Evolutionary conservation across 2,888 invertebrate genomes (phyloP).

Genomic region (Ophraella communa): DNA sequence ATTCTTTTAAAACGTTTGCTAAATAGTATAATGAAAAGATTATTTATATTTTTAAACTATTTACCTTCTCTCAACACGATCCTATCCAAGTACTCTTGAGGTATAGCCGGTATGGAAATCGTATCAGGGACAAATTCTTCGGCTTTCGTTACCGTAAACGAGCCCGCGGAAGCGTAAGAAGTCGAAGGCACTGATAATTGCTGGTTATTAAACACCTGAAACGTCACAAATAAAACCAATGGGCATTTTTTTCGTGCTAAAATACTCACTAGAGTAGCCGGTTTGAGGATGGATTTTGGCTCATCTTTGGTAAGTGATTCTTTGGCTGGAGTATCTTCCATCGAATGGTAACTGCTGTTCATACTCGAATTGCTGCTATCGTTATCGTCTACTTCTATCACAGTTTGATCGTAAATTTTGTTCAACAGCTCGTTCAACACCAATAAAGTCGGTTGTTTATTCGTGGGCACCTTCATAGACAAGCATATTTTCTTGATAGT

Average conservation of each 20-base stretch:
- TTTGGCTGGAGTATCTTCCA: neutral
- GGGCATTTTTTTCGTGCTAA: neutral
- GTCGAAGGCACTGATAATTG: neutral
- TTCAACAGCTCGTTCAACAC: conserved; percentile 13
- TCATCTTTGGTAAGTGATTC: neutral
- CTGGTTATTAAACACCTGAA: neutral
- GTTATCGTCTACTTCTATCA: conserved; percentile 19
- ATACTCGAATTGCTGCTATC: neutral
- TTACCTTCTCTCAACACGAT: neutral
- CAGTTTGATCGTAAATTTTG: neutral
- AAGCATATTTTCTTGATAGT: conserved; percentile 8
- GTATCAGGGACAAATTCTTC: neutral
- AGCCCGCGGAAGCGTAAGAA: neutral
- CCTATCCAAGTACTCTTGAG: neutral
- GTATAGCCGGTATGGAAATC: neutral
- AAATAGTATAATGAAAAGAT: no score
- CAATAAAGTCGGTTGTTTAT: neutral
- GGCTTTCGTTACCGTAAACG: no score
- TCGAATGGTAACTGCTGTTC: neutral
- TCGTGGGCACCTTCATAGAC: neutral
- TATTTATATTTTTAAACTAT: no score
- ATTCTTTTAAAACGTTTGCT: no score
- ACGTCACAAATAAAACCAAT: neutral
- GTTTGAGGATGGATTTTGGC: neutral
- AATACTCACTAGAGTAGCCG: neutral